These are phyloP conservation scores for Platycnemis pennipes DNA, from an alignment of 2,888 invertebrate species.

Conservation along the genomic window DNA sequence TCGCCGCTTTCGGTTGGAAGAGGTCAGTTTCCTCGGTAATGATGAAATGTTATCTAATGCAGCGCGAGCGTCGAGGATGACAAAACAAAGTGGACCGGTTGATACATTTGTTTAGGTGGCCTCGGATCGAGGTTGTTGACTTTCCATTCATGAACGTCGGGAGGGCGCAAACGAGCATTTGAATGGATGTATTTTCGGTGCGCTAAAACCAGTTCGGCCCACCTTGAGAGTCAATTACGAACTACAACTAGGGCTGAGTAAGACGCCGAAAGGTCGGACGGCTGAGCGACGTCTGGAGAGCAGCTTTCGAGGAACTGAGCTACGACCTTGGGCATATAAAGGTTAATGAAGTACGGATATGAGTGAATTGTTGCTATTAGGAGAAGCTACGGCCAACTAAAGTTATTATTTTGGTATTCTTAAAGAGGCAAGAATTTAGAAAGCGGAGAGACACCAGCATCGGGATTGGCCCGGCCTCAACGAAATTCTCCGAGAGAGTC, in stretches of 20 bases:
- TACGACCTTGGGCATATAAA: too few species aligned
- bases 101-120: background rate
- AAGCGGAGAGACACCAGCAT: too few species aligned
- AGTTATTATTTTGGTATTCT: too few species aligned
- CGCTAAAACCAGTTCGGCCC: background rate
- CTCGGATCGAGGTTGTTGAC: background rate
- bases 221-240: conserved; percentile 12
- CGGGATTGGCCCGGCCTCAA: too few species aligned
- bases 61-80: background rate
- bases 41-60: background rate
- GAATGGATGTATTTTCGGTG: background rate
- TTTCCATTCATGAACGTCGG: background rate
- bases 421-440: too few species aligned
- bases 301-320: background rate
- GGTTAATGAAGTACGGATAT: too few species aligned
- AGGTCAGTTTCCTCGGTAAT: background rate
- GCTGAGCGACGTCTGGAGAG: background rate
- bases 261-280: background rate
- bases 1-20: background rate
- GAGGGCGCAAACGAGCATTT: background rate
- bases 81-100: background rate
- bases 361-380: too few species aligned
- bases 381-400: too few species aligned
- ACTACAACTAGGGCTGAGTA: background rate
- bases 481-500: too few species aligned